phyloP scores from a whole-genome alignment of 2,113 vertebrate species.

The Oplegnathus fasciatus region DNA sequence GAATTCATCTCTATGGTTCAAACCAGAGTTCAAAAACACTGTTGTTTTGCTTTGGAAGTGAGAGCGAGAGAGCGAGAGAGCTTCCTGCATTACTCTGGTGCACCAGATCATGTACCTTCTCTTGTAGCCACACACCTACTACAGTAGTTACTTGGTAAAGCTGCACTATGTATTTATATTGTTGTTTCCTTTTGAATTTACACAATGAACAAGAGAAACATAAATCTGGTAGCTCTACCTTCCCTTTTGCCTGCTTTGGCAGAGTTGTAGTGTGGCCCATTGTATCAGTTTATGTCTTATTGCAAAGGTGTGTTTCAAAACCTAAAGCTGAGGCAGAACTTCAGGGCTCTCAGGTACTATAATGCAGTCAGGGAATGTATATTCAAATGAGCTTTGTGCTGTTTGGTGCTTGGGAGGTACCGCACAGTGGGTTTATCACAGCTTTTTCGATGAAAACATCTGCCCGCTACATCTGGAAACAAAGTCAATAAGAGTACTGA shows the following conservation, averaged over 20 bases:
- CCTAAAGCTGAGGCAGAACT: neutral
- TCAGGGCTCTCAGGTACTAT: neutral
- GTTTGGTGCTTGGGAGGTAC: neutral
- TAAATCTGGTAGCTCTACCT: neutral
- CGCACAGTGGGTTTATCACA: neutral
- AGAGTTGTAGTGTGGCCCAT: neutral
- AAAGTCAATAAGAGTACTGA: too few relatives aligned
- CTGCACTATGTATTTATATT: neutral
- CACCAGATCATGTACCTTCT: neutral
- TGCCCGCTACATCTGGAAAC: neutral
- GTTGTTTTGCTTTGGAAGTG: constrained; percentile 26
- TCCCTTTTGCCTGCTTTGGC: neutral
- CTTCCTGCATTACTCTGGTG: neutral
- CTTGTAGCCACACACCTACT: neutral
- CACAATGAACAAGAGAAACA: neutral
- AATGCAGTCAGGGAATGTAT: neutral
- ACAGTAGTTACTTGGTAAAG: neutral
- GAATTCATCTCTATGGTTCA: constrained; percentile 11
- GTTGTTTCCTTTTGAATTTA: neutral
- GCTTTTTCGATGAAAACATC: too few relatives aligned
- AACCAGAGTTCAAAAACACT: neutral
- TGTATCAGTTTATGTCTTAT: neutral
- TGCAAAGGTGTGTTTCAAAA: too few relatives aligned
- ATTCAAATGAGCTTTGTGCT: neutral
- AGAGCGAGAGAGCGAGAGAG: neutral